phyloP scores from a whole-genome alignment of 2,113 vertebrate species.

The Morone chrysops region DNA sequence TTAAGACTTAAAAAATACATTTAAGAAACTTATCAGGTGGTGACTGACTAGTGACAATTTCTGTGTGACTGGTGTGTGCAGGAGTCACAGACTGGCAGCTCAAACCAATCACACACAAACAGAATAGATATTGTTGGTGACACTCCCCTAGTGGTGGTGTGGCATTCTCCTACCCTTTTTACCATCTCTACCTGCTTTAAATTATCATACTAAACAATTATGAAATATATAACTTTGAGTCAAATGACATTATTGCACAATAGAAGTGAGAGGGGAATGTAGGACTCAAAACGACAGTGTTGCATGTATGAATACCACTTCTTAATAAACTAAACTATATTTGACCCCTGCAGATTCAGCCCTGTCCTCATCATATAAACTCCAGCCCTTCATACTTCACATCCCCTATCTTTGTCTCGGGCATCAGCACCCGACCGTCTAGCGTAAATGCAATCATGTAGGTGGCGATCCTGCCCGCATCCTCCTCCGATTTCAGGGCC shows the following conservation, averaged over 20 bases:
- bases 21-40: neutral
- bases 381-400: slow-evolving; percentile 97
- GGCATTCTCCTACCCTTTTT: neutral
- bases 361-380: slow-evolving; percentile 85
- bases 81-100: neutral
- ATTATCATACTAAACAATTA: neutral
- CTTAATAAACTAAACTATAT: neutral
- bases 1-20: slow-evolving; percentile 1
- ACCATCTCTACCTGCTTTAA: neutral
- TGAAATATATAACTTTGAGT: slow-evolving; percentile 26
- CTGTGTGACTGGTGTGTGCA: neutral
- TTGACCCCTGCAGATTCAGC: neutral
- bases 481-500: slow-evolving; percentile 95
- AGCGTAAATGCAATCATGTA: slow-evolving; percentile 94
- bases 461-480: slow-evolving; percentile 87
- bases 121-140: neutral
- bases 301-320: neutral
- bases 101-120: neutral
- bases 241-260: slow-evolving; percentile 33
- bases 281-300: neutral
- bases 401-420: slow-evolving; percentile 90
- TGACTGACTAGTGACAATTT: neutral
- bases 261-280: slow-evolving; percentile 23
- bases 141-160: neutral
- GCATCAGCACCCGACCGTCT: slow-evolving; percentile 91